phyloP scores from a whole-genome alignment of 1,140 invertebrate species.

The Acyrthosiphon pisum region DNA sequence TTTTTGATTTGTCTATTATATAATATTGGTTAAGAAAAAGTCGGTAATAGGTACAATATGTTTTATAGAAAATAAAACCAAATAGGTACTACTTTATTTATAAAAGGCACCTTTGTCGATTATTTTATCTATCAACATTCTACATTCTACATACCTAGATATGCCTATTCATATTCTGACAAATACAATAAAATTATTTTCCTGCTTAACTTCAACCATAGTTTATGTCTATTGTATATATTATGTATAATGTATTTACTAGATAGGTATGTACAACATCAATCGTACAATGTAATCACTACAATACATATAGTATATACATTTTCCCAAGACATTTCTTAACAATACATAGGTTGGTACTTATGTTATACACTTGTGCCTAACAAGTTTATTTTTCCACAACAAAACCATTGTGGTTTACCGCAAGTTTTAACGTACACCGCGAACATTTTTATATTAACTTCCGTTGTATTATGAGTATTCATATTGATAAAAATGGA shows the following conservation, averaged over 20 bases:
- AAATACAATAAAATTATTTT: not conserved
- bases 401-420: not conserved
- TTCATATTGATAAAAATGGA: not conserved
- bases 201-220: not conserved
- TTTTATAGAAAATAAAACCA: too few species aligned
- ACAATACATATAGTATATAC: not conserved
- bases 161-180: too few species aligned
- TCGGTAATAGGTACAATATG: too few species aligned
- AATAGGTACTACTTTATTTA: too few species aligned
- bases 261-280: too few species aligned
- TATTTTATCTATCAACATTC: too few species aligned
- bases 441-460: not conserved
- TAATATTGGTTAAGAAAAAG: too few species aligned
- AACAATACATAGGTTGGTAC: not conserved
- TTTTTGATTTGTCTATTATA: too few species aligned
- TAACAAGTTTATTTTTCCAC: not conserved
- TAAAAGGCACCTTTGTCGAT: too few species aligned
- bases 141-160: too few species aligned
- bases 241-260: not conserved
- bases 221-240: not conserved
- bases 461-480: not conserved
- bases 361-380: not conserved
- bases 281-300: not conserved
- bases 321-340: not conserved
- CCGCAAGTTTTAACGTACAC: not conserved